Conservation (phyloP, 2,797 vertebrate genomes). For the Manis javanica region DNA sequence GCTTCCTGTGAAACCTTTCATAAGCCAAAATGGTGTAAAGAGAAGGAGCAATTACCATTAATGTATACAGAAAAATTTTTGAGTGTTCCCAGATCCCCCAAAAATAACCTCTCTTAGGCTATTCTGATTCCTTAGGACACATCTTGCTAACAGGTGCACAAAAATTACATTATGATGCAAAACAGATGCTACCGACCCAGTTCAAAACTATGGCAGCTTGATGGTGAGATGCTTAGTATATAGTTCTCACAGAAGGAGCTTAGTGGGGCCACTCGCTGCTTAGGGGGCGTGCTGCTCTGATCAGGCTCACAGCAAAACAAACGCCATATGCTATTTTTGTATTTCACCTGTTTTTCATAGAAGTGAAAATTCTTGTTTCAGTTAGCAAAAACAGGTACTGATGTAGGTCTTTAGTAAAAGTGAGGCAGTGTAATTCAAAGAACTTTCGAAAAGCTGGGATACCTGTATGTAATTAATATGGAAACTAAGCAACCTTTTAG, state of each 20-base stretch:
- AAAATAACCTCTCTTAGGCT: not conserved
- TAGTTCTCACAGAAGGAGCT: not conserved
- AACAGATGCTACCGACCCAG: not conserved
- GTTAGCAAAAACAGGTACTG: not conserved
- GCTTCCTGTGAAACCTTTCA: not conserved
- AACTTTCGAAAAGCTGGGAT: not conserved
- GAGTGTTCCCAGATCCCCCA: not conserved
- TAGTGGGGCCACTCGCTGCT: not conserved
- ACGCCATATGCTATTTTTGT: not conserved
- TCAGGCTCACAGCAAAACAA: not conserved
- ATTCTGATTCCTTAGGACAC: not conserved
- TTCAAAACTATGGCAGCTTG: not conserved
- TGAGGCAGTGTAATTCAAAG: not conserved
- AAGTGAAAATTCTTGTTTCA: not conserved
- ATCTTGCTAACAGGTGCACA: not conserved
- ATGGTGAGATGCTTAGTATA: not conserved
- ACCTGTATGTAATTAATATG: not conserved
- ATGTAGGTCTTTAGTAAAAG: not conserved
- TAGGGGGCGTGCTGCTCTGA: not conserved
- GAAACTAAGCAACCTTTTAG: constrained; percentile 18
- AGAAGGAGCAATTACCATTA: not conserved
- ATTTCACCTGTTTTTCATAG: not conserved
- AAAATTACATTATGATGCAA: not conserved
- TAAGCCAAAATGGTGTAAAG: not conserved
- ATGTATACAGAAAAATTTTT: not conserved